Base-by-base conservation (phyloP, 2,113 vertebrate species). In the Zosterops borbonicus region DNA sequence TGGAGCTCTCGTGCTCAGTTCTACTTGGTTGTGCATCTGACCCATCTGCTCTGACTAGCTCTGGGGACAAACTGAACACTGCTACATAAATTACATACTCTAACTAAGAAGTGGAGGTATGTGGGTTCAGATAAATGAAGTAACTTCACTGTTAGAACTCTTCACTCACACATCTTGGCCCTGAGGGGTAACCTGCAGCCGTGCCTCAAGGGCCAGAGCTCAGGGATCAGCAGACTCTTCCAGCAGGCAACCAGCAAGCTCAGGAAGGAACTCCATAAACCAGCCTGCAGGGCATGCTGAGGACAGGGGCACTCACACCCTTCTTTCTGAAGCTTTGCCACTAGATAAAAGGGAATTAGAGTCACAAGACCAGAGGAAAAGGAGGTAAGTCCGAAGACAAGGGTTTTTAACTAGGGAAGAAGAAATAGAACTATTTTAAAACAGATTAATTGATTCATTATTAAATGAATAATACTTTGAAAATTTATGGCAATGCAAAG, bases 171-270 rank as follows among this genome's bases (percentile, higher is more conserved):
- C 0, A 7, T 20, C n/a, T 53, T 56, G 76, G 60, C 35, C 12
- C 49, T 9, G 31, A 23, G 37, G 14, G 42, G n/a, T 17, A 56
- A 60, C 18, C 22, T 47, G 29, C 23, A 49, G 80, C 60, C 0
- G 0, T 6, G 35, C 55, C 33, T 46, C 0, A 0, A 75, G 25
- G 0, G 0, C 20, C 31, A 53, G 65, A 79, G 58, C 65, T 46
- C 63, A 39, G 49, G 42, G 22, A 62, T 28, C 9, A 6, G 67
- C 22, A 64, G 53, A 31, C 12, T n/a, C 46, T 23, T 77, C 44
- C 49, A 49, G 53, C 23, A 62, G 50, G 69, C 44, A 89, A 14
- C 12, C 37, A 78, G 84, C 14, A 71, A 58, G 44, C 35, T 3
- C 8, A 73, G 41, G 11, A 4, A 64, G 41, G 17, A 50, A 8